Conservation (phyloP, 2,797 vertebrate species). For the Monodelphis domestica region DNA sequence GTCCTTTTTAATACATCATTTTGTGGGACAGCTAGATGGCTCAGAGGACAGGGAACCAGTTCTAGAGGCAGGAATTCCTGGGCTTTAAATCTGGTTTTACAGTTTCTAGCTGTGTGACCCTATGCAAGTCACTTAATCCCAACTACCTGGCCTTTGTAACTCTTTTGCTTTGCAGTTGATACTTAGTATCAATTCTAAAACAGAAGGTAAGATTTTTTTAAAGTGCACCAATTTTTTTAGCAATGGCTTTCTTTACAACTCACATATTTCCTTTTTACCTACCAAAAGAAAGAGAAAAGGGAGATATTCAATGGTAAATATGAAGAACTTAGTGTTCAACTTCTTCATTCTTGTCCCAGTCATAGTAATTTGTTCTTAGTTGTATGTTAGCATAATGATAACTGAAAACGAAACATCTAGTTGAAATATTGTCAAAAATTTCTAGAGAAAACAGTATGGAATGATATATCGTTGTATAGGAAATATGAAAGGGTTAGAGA, state of each 20-base stretch:
- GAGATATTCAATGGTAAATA: background rate
- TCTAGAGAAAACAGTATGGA: background rate
- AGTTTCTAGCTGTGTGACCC: no score
- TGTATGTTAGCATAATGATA: background rate
- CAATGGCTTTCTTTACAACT: background rate
- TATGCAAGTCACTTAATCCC: no score
- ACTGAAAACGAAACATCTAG: background rate
- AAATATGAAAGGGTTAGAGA: background rate
- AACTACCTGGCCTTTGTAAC: no score
- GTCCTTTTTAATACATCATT: background rate
- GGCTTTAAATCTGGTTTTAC: no score
- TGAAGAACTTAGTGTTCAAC: background rate
- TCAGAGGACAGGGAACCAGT: no score
- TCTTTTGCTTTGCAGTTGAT: no score
- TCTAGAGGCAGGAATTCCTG: no score
- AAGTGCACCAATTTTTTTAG: background rate
- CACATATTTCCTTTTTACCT: background rate
- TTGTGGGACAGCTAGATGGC: no score
- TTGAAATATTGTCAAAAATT: background rate
- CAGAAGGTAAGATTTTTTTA: no score
- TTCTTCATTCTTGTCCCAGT: background rate
- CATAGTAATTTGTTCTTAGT: background rate
- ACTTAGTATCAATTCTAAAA: no score
- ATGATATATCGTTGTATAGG: background rate
- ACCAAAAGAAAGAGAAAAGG: background rate